Conservation (phyloP, 2,797 vertebrate genomes). For the Fistularia tabacaria region DNA sequence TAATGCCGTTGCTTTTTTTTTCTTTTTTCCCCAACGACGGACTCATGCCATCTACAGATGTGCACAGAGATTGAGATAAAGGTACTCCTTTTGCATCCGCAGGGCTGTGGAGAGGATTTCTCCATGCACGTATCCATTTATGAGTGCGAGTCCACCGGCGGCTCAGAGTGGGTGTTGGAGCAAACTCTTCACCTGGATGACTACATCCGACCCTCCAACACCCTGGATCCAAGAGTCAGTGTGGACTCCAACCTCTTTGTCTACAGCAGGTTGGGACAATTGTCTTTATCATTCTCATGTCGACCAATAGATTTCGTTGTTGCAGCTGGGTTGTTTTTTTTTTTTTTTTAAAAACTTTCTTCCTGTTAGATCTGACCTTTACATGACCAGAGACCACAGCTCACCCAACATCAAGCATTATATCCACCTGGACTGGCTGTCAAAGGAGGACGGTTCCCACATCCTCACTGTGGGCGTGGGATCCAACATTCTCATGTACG, state of each 20-base stretch:
- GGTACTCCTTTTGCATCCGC: slow-evolving; percentile 15
- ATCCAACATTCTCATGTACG: slow-evolving; percentile 97
- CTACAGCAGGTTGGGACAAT: slow-evolving; percentile 82
- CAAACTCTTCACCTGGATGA: slow-evolving; percentile 96
- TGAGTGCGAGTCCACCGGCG: slow-evolving; percentile 97
- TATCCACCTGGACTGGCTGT: slow-evolving; percentile 97
- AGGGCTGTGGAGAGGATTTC: slow-evolving; percentile 80
- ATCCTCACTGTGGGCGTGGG: slow-evolving; percentile 96
- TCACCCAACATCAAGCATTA: slow-evolving; percentile 95
- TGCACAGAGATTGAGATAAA: no score
- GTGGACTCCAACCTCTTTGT: slow-evolving; percentile 98
- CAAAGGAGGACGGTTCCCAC: slow-evolving; percentile 98
- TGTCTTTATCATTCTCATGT: neutral
- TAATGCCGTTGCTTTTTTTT: no score
- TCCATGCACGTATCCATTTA: slow-evolving; percentile 98
- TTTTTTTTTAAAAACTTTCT: neutral
- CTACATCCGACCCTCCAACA: slow-evolving; percentile 83
- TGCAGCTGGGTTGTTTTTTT: neutral
- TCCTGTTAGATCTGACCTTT: slow-evolving; percentile 84
- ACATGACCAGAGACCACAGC: slow-evolving; percentile 84
- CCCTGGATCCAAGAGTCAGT: slow-evolving; percentile 91
- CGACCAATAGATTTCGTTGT: neutral
- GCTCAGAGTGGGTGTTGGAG: slow-evolving; percentile 97
- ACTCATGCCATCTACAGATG: no score
- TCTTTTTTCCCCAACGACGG: no score